Evolutionary conservation across 2,888 invertebrate species (phyloP).

Genomic region (Drosophila stalkeri): DNA sequence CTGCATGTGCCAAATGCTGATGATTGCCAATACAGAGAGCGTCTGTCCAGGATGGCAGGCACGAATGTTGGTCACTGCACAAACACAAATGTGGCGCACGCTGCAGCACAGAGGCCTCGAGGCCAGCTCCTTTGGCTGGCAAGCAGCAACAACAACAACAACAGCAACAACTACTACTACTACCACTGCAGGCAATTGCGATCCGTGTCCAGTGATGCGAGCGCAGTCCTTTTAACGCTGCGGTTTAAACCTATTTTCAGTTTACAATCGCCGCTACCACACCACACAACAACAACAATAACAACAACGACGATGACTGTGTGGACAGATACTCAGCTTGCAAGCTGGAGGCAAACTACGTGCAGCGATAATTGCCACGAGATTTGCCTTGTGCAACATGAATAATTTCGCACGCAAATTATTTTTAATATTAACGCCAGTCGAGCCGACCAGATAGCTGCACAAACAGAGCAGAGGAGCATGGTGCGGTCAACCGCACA

Average conservation of each 20-base stretch:
- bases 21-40: slow-evolving; percentile 51
- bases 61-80: slow-evolving; percentile 23
- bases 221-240: slow-evolving; percentile 74
- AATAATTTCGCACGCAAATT: slow-evolving; percentile 78
- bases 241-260: slow-evolving; percentile 76
- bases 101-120: slow-evolving; percentile 12
- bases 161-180: background rate
- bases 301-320: slow-evolving; percentile 11
- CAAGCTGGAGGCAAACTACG: slow-evolving; percentile 56
- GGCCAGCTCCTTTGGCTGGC: slow-evolving; percentile 23
- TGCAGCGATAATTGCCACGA: slow-evolving; percentile 76
- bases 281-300: slow-evolving; percentile 18
- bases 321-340: slow-evolving; percentile 24
- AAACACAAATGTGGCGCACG: slow-evolving; percentile 25
- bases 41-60: slow-evolving; percentile 50
- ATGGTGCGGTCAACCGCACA: slow-evolving; percentile 50
- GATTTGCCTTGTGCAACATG: slow-evolving; percentile 74
- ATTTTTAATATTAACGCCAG: slow-evolving; percentile 75
- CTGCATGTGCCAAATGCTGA: slow-evolving; percentile 50
- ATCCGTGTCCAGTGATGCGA: slow-evolving; percentile 50
- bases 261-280: slow-evolving; percentile 67
- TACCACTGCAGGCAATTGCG: slow-evolving; percentile 33
- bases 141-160: background rate
- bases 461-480: slow-evolving; percentile 9
- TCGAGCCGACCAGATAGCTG: slow-evolving; percentile 29